Evolutionary conservation across 2,888 invertebrate species (phyloP), one percentile per base, ranked within the genome.

Genomic region (Notodonta ziczac): DNA sequence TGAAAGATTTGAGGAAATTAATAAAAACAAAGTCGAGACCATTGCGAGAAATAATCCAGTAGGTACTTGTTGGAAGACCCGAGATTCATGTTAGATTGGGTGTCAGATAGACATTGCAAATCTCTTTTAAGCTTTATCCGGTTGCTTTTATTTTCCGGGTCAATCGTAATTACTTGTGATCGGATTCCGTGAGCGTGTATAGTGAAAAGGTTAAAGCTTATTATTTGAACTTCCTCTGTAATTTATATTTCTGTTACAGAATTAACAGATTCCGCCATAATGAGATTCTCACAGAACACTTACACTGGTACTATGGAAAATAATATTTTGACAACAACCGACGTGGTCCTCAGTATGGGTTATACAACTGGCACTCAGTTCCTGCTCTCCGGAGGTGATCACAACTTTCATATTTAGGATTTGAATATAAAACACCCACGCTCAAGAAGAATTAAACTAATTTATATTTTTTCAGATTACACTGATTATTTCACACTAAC

Each of bases 281-380:
- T 90, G 80, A 76, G 66, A 52, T 91, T 90, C 76, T 69, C 83
- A 10, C 78, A 81, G 69, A 83, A 79, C 56, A 81, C 78, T 24
- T 91, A 89, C 65, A 67, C 70, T 16, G 90, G 87, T 10, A 60
- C 66, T 8, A 62, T 88, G 48, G 76, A 82, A 58, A 67, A 81
- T 48, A 72, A 77, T 57, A 56, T 48, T 7, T 60, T 89, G 12
- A 65, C 57, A 9, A 60, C 82, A 4, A 86, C 84, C 57, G 64
- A 70, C 59, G 78, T 90, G 44, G 61, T 80, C 35, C 81, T 91
- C 5, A 74, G 76, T 52, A 71, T 70, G 56, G 90, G 89, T 16
- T 87, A 78, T 65, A 68, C 70, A 9, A 10, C 63, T 35, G 78
- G 73, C 56, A 86, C 85, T 0, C 59, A 74, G 7, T 89, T 88